These are phyloP conservation scores for Drosophila biarmipes DNA, from an alignment of 1,140 invertebrate species.

Conservation along the genomic window DNA sequence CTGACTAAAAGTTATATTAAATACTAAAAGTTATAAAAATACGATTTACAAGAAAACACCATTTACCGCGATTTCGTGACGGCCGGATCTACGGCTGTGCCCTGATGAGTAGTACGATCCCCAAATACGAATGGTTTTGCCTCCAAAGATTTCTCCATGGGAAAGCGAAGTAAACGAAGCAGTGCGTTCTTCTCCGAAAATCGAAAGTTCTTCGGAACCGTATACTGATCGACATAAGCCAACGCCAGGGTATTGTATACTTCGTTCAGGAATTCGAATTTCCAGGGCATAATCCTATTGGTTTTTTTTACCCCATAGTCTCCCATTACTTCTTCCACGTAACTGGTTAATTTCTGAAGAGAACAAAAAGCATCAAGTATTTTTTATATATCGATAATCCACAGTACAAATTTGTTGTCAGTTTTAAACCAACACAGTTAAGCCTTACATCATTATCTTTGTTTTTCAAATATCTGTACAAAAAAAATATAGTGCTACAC, in stretches of 20 bases:
- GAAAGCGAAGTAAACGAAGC: constrained; percentile 43
- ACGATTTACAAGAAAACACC: too few species aligned
- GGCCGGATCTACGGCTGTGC: constrained; percentile 36
- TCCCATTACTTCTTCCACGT: constrained; percentile 77
- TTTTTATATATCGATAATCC: too few species aligned
- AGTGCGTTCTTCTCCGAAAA: constrained; percentile 25
- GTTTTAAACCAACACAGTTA: too few species aligned
- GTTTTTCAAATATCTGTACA: too few species aligned
- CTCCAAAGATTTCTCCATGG: constrained; percentile 56
- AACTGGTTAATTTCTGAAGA: constrained; percentile 51
- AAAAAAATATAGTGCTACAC: too few species aligned
- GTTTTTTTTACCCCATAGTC: constrained; percentile 75
- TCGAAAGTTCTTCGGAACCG: constrained; percentile 35
- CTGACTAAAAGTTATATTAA: constrained; percentile 29
- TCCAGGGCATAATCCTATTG: constrained; percentile 76
- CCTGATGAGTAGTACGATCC: constrained; percentile 67
- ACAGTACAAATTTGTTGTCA: too few species aligned
- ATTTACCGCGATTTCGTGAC: constrained; percentile 37
- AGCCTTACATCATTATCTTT: too few species aligned
- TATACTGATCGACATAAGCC: constrained; percentile 62
- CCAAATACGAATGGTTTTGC: constrained; percentile 63
- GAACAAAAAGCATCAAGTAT: too few species aligned
- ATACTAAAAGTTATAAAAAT: constrained; percentile 21
- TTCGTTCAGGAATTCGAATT: constrained; percentile 78
- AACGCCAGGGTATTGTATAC: constrained; percentile 76